Conservation (phyloP, 1,140 invertebrate genomes). For the Harpegnathos saltator region DNA sequence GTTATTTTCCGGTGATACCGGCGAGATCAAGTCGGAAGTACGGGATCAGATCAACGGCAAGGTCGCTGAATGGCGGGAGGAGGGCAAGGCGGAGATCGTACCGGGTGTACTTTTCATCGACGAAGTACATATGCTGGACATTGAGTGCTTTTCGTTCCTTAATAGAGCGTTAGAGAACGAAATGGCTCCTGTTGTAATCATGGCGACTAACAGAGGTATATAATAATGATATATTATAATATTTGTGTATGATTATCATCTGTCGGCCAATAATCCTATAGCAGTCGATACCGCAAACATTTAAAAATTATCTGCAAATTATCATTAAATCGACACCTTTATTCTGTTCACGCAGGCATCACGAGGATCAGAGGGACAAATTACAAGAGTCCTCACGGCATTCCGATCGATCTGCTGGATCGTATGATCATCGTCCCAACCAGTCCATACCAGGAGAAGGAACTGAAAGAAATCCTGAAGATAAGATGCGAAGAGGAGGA, state of each 20-base stretch:
- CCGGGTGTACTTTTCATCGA: constrained; percentile 98
- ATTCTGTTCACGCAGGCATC: constrained; percentile 85
- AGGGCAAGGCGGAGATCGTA: constrained; percentile 99
- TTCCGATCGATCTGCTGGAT: constrained; percentile 98
- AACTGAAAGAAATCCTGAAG: constrained; percentile 96
- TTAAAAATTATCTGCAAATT: no score
- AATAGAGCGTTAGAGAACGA: constrained; percentile 98
- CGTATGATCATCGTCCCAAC: constrained; percentile 98
- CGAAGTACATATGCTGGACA: constrained; percentile 98
- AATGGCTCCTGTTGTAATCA: constrained; percentile 98
- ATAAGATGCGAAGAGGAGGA: constrained; percentile 99
- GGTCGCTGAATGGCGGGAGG: constrained; percentile 98
- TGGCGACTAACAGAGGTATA: constrained; percentile 98
- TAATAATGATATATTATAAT: not conserved
- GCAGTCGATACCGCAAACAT: no score
- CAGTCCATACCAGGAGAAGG: constrained; percentile 94
- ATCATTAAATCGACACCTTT: no score
- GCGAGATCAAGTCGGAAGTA: constrained; percentile 99
- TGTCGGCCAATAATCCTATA: no score
- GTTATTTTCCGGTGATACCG: constrained; percentile 98
- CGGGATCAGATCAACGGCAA: constrained; percentile 99
- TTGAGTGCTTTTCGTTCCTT: constrained; percentile 99
- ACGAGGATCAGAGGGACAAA: constrained; percentile 98
- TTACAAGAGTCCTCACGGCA: constrained; percentile 97
- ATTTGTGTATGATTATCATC: no score